Evolutionary conservation across 2,888 invertebrate genomes (phyloP).

Genomic region (Notodonta dromedarius): DNA sequence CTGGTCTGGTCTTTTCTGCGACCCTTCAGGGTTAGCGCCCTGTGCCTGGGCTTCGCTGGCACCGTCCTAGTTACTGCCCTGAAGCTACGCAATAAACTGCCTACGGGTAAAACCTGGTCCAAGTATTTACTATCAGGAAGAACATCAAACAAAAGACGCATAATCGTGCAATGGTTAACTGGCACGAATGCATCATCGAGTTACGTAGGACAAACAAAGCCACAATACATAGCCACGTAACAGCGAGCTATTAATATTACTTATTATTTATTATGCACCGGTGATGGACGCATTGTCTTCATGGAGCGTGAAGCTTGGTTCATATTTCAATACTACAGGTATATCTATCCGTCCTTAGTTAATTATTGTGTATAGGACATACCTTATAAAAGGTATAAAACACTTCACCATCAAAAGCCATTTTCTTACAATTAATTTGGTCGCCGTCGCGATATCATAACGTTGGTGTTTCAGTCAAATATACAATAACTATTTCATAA

Average conservation of each 20-base stretch:
- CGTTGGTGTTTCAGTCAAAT: too few species aligned
- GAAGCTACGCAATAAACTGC: not conserved
- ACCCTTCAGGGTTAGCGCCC: too few species aligned
- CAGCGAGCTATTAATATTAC: slow-evolving; percentile 47
- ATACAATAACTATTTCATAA: too few species aligned
- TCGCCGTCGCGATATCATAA: too few species aligned
- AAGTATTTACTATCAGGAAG: slow-evolving; percentile 42
- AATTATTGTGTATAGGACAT: too few species aligned
- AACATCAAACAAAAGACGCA: slow-evolving; percentile 37
- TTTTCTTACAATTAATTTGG: too few species aligned
- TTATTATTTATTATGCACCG: slow-evolving; percentile 45
- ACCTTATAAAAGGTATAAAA: too few species aligned
- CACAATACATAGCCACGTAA: slow-evolving; percentile 47
- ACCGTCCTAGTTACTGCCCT: too few species aligned
- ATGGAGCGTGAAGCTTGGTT: slow-evolving; percentile 8
- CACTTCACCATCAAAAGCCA: too few species aligned
- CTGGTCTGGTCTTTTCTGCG: too few species aligned
- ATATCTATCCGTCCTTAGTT: too few species aligned
- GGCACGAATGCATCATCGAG: slow-evolving; percentile 30
- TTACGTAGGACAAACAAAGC: slow-evolving; percentile 45
- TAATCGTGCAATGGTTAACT: slow-evolving; percentile 20
- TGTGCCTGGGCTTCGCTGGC: too few species aligned
- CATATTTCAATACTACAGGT: not conserved
- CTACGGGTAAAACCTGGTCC: slow-evolving; percentile 28
- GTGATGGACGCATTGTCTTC: slow-evolving; percentile 45